Evolutionary conservation across 2,113 vertebrate genomes (phyloP).

Genomic region (Sinosuthora webbiana): DNA sequence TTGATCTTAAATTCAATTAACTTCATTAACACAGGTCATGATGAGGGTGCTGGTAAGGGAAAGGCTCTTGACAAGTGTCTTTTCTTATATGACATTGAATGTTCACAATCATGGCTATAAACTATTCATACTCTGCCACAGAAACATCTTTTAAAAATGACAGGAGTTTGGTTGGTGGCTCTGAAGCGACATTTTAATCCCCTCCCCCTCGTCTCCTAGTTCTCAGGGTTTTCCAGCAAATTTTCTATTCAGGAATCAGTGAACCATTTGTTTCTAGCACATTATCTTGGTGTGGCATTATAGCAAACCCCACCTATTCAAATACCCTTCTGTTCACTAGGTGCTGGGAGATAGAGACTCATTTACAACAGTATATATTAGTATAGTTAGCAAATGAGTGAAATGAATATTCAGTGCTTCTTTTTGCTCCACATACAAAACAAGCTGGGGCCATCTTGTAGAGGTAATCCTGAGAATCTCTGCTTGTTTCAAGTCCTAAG

Average conservation of each 20-base stretch:
- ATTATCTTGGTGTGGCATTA: conserved; percentile 30
- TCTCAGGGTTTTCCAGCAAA: conserved; percentile 9
- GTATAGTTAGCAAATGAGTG: conserved; percentile 14
- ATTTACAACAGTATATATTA: conserved; percentile 15
- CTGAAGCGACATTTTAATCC: conserved; percentile 14
- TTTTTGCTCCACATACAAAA: background rate
- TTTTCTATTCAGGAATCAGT: background rate
- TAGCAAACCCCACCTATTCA: conserved; percentile 26
- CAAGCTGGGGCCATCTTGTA: background rate
- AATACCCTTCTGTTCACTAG: conserved; percentile 32
- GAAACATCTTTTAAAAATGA: conserved; percentile 49
- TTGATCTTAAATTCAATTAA: conserved; percentile 99
- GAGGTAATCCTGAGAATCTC: conserved; percentile 12
- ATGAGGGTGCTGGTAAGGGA: conserved; percentile 81
- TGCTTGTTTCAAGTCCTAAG: background rate
- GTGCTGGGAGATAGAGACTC: background rate
- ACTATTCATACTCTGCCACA: conserved; percentile 14
- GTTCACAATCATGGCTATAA: conserved; percentile 48
- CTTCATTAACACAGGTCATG: conserved; percentile 94
- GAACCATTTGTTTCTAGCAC: conserved; percentile 38
- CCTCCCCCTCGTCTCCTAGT: background rate
- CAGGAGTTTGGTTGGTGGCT: background rate
- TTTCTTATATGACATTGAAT: conserved; percentile 69
- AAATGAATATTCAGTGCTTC: conserved; percentile 45
- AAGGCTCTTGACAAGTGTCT: conserved; percentile 79